Percentiles rank a stretch among this genome's conserved stretches.
Conservation (phyloP, 2,888 invertebrate genomes). For the Hypsopygia costalis region DNA sequence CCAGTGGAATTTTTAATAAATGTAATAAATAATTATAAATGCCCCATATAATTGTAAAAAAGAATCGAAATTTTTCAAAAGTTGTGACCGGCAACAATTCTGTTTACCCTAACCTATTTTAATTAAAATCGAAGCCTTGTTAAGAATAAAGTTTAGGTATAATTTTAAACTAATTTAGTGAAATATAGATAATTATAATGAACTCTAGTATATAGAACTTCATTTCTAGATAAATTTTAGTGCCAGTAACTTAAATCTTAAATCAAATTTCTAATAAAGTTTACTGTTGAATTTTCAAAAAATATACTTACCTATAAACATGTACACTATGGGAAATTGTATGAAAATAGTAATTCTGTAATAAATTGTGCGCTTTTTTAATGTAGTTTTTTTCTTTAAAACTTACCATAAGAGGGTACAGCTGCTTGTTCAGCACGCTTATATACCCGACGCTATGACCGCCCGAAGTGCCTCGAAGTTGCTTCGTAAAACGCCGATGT, state of each 20-base stretch:
- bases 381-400: constrained; percentile 24
- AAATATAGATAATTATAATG: constrained; percentile 10
- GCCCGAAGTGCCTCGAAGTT: too few relatives aligned
- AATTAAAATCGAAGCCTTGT: constrained; percentile 17
- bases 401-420: too few relatives aligned
- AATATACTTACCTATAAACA: constrained; percentile 21
- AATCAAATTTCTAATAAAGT: constrained; percentile 21
- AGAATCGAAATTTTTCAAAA: too few relatives aligned
- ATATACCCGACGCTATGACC: too few relatives aligned
- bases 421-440: too few relatives aligned
- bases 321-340: constrained; percentile 36
- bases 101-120: too few relatives aligned
- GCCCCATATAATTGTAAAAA: too few relatives aligned
- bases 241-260: constrained; percentile 20
- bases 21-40: too few relatives aligned
- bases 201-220: constrained; percentile 22
- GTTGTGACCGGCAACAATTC: too few relatives aligned
- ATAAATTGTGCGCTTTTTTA: constrained; percentile 62
- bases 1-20: too few relatives aligned
- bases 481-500: too few relatives aligned
- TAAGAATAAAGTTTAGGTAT: constrained; percentile 26
- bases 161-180: constrained; percentile 14
- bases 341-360: constrained; percentile 44
- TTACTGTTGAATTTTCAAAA: constrained; percentile 36
- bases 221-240: constrained; percentile 34